A percentile compares a stretch with the other conserved stretches of the same genome.
Evolutionary conservation across 2,797 vertebrate species (phyloP).

Genomic region (Smutsia temminckii): DNA sequence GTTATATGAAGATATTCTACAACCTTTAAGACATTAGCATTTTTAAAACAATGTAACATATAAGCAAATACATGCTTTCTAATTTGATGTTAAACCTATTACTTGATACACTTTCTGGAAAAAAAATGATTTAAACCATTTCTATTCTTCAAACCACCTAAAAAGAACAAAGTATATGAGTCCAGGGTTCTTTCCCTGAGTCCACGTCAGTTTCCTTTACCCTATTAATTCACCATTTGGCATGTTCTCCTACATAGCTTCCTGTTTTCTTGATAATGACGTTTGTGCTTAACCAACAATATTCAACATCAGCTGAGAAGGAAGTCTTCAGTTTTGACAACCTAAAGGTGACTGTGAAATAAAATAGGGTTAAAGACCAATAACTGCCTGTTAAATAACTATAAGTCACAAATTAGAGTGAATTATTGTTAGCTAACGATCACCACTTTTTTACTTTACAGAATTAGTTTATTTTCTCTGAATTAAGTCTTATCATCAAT

Average conservation of each 20-base stretch:
- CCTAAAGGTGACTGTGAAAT: conserved; percentile 63
- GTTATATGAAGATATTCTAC: neutral
- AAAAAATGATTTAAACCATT: conserved; percentile 21
- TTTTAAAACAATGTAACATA: conserved; percentile 49
- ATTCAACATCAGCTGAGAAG: conserved; percentile 69
- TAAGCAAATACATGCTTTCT: conserved; percentile 19
- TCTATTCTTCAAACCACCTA: conserved; percentile 35
- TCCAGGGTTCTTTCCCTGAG: conserved; percentile 54
- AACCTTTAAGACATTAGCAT: conserved; percentile 28
- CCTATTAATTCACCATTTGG: conserved; percentile 72
- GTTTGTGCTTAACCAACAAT: conserved; percentile 69
- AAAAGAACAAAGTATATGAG: conserved; percentile 67
- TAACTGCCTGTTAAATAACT: conserved; percentile 42
- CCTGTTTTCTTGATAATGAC: conserved; percentile 78
- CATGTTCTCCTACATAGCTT: conserved; percentile 68
- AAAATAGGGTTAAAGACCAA: conserved; percentile 35
- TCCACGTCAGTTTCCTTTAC: conserved; percentile 68
- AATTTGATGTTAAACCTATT: conserved; percentile 38
- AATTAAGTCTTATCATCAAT: conserved; percentile 23
- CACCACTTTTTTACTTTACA: conserved; percentile 44
- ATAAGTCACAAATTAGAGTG: conserved; percentile 34
- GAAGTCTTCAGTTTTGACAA: conserved; percentile 69
- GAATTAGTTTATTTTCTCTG: conserved; percentile 45
- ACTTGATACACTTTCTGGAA: conserved; percentile 39
- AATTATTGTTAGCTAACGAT: conserved; percentile 36